phyloP scores from a whole-genome alignment of 2,113 vertebrate species.

The Sinocyclocheilus grahami region DNA sequence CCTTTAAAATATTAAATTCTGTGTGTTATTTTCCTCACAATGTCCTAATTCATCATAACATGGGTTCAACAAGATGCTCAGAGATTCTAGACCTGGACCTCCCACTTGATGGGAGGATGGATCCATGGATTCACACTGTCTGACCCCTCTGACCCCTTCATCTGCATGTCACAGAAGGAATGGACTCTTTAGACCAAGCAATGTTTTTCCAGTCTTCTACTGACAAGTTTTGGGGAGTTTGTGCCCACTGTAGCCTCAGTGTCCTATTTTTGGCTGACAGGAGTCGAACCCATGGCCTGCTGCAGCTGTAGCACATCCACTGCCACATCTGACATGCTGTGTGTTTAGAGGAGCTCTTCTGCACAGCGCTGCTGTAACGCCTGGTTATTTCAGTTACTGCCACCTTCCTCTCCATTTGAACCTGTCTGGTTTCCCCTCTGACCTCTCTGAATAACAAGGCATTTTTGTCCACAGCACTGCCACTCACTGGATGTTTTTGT shows the following conservation, averaged over 20 bases:
- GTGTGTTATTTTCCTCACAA: no score
- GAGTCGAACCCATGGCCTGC: not conserved
- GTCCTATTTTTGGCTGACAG: constrained; percentile 20
- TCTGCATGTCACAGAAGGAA: not conserved
- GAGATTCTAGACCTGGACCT: not conserved
- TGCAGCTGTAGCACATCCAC: not conserved
- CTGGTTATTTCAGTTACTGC: constrained; percentile 2
- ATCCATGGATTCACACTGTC: not conserved
- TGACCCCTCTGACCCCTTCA: not conserved
- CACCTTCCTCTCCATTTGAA: not conserved
- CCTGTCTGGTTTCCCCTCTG: not conserved
- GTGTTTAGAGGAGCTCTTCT: constrained; percentile 12
- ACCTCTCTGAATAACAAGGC: not conserved
- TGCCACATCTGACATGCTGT: not conserved
- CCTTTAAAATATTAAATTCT: no score
- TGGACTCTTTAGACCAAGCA: not conserved
- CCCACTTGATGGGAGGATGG: not conserved
- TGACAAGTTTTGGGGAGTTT: not conserved
- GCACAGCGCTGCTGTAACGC: not conserved
- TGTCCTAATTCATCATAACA: not conserved
- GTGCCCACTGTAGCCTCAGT: constrained; percentile 5
- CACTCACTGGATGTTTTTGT: not conserved
- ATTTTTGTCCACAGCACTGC: constrained; percentile 4
- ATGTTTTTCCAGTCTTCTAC: not conserved
- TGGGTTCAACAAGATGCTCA: not conserved